These are phyloP conservation scores for Tupaia chinensis DNA, from an alignment of 2,113 vertebrate genomes.

Conservation along the genomic window DNA sequence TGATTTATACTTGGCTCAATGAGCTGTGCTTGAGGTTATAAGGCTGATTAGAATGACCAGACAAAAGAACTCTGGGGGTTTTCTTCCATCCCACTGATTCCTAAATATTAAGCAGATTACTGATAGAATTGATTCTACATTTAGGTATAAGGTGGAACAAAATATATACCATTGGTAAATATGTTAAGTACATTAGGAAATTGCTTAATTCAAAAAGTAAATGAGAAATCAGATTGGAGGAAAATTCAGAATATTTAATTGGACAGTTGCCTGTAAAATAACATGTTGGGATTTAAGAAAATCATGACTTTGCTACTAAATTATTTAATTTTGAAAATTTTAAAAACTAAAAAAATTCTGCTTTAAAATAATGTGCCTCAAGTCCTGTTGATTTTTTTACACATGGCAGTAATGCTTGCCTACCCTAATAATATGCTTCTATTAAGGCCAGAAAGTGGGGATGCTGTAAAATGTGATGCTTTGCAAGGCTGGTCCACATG, in stretches of 20 bases:
- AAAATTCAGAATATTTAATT: constrained; percentile 44
- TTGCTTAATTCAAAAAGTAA: constrained; percentile 24
- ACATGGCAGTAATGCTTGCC: background rate
- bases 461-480: too few relatives aligned
- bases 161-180: background rate
- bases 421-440: background rate
- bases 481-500: too few relatives aligned
- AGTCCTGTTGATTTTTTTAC: constrained; percentile 29
- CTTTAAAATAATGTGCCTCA: background rate
- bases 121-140: background rate
- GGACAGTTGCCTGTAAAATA: background rate
- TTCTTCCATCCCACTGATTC: background rate
- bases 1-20: constrained; percentile 69
- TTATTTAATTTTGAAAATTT: constrained; percentile 40
- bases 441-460: background rate
- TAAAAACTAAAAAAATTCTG: background rate
- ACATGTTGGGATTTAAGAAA: background rate
- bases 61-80: background rate
- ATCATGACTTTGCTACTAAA: background rate
- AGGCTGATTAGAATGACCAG: constrained; percentile 50
- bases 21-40: constrained; percentile 56
- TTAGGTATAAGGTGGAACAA: constrained; percentile 8
- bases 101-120: background rate
- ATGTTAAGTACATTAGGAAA: constrained; percentile 37
- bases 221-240: background rate